Evolutionary conservation across 2,888 invertebrate genomes (phyloP), one percentile per base, ranked within the genome.

Genomic region (Luperina testacea): DNA sequence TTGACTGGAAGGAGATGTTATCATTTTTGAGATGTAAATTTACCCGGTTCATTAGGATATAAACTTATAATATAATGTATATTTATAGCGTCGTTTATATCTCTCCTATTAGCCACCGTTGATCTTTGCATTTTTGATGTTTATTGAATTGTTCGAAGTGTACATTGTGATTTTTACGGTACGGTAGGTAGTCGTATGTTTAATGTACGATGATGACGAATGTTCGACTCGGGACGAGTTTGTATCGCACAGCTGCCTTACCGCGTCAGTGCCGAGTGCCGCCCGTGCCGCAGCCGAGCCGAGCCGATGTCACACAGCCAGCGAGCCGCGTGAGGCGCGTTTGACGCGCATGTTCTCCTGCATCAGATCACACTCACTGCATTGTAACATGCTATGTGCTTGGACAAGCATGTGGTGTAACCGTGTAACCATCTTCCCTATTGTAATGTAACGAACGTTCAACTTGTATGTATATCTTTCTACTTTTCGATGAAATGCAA

Each of bases 21-120:
- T 95, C 95, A 95, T 94, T 96, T 96, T 96, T 96, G 95, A 95
- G 95, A 96, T 95, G 94, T 95, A 95, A 95, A 95, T 96, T 96
- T 96, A 96, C 96, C 95, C 92, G 89, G 94, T 96, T 95, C 94
- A 91, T 93, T 94, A 94, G 92, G 85, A n/a, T n/a, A n/a, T n/a
- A n/a, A n/a, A n/a, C n/a, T 91, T 92, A 92, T 90, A 80, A 89
- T 84, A 84, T 71, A 67, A 83, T 89, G 80, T 92, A 92, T 93
- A 95, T 95, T 95, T 95, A 94, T 95, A 95, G 95, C 91, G 93
- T 94, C 94, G 94, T 95, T 95, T 95, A 93, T 95, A 95, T 93
- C 91, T 95, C 93, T 94, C 94, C 94, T 94, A 94, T 92, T 94
- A 94, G 94, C 95, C 92, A 93, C 92, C 92, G 95, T 95, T 95